Evolutionary conservation across 92 coral and sea anemone species (phyloP), one percentile per base, ranked within the genome.

Genomic region (Plumapathes pennacea): DNA sequence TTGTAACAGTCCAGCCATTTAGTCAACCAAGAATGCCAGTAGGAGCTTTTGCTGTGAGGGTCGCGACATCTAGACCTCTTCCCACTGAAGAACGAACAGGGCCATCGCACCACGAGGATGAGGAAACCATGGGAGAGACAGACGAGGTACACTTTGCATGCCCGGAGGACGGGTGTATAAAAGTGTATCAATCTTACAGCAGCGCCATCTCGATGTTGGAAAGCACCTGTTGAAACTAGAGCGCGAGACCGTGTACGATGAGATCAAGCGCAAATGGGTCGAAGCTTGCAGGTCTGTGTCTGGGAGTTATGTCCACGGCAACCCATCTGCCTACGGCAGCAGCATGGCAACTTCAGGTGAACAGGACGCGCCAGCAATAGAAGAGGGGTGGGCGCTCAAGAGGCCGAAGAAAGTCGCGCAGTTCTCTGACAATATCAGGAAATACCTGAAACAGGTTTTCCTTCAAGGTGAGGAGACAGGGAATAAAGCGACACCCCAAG

Each of bases 371-470:
- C 38, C 25, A 25, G 27, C 58, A 43, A 25, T 34, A 42, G n/a
- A n/a, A n/a, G n/a, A n/a, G n/a, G 72, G 72, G 42, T 62, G 72
- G 54, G 80, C 72, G 21, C 26, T 62, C 15, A 72, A 72, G 42
- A 53, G 46, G 46, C 23, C 62, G 14, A 63, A 24, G 31, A 60
- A n/a, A 39, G 50, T 38, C 21, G 47, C 31, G 21, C 44, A 71
- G 50, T 72, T 50, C 44, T 44, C 80, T 12, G 63, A 62, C 32
- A 31, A 53, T 21, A 39, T 61, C 15, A 72, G 53, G 48, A 34
- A 27, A 19, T 50, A 50, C 51, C 50, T 72, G 26, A 32, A 37
- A 24, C 23, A 61, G 29, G 12, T 48, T 27, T 60, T 72, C 31
- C 23, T 72, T 33, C 59, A 72, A 23, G 72, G 72, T 18, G 72